Base-by-base conservation (phyloP, 2,113 vertebrate genomes). In the Todiramphus chloris region DNA sequence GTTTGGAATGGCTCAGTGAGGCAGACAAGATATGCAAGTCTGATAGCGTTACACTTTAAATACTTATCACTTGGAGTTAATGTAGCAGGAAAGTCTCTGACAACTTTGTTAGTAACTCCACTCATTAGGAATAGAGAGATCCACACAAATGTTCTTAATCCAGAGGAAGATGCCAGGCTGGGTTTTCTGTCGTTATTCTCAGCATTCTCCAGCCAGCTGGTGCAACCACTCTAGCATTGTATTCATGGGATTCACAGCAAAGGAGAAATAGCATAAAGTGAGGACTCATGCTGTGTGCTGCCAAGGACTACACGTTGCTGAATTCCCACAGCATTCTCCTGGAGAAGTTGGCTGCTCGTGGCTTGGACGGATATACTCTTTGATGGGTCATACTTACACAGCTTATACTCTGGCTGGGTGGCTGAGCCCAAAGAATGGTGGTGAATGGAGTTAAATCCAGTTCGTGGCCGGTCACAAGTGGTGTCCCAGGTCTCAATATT, bases 41-140 rank as follows among this genome's bases (percentile, higher is more conserved):
- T 72, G 77, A 84, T 92, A 94, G 83, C 1, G 2, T 92, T 79
- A 66, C 67, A 41, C 83, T 94, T 96, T 84, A 94, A 94, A 84
- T 93, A 91, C 96, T 96, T 86, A 75, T 58, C 86, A 73, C 62
- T 89, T 0, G 0, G 62, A 88, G 67, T 85, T 95, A 93, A 91
- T 72, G 86, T 55, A 76, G 85, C 83, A 79, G 77, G 69, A 87
- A 51, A 92, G 44, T 84, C 69, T 66, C 92, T 81, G 90, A 92
- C 80, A 68, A 92, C 83, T 90, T 94, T 90, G 62, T 78, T 96
- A 90, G 70, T 55, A 82, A 83, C 59, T 92, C 74, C 31, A 39
- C 46, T 94, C 83, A 74, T 92, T 92, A 92, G 89, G 46, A 90
- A 64, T 12, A 75, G 50, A 95, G 53, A 86, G 19, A 72, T 44